Evolutionary conservation across 1,140 invertebrate genomes (phyloP).

Genomic region (Microvelia longipes): DNA sequence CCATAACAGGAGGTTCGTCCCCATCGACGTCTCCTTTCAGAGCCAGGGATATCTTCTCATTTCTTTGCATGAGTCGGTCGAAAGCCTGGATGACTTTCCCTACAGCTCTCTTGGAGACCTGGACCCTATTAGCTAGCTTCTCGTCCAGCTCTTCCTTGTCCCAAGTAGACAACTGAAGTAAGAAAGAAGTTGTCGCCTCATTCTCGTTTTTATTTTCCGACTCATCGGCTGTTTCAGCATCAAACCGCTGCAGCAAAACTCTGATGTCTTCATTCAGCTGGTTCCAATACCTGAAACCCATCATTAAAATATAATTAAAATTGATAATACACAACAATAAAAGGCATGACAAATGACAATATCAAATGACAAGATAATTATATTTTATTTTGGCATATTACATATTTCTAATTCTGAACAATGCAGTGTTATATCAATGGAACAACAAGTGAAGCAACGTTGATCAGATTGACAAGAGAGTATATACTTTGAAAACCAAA

Average conservation of each 20-base stretch:
- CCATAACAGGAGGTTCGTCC: constrained; percentile 50
- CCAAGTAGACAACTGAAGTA: constrained; percentile 93
- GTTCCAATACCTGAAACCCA: constrained; percentile 73
- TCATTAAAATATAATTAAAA: too few relatives aligned
- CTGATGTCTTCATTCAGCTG: constrained; percentile 92
- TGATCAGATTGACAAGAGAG: too few relatives aligned
- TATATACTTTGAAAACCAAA: too few relatives aligned
- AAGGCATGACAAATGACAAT: too few relatives aligned
- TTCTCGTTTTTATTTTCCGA: constrained; percentile 91
- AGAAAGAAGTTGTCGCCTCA: constrained; percentile 89
- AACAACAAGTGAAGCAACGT: too few relatives aligned
- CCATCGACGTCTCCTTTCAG: constrained; percentile 67
- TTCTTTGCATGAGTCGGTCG: constrained; percentile 81
- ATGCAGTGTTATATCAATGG: too few relatives aligned
- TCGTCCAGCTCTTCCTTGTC: constrained; percentile 94
- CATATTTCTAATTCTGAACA: too few relatives aligned
- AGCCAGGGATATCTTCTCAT: constrained; percentile 77
- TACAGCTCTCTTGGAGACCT: constrained; percentile 82
- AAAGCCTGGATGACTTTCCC: constrained; percentile 93
- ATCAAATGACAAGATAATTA: too few relatives aligned
- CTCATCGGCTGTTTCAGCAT: constrained; percentile 93
- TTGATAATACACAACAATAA: too few relatives aligned
- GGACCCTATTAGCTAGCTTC: constrained; percentile 82
- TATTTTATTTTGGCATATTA: too few relatives aligned
- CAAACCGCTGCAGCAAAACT: constrained; percentile 84